Conservation (phyloP, 1,140 invertebrate genomes). For the Anastatus disparis region DNA sequence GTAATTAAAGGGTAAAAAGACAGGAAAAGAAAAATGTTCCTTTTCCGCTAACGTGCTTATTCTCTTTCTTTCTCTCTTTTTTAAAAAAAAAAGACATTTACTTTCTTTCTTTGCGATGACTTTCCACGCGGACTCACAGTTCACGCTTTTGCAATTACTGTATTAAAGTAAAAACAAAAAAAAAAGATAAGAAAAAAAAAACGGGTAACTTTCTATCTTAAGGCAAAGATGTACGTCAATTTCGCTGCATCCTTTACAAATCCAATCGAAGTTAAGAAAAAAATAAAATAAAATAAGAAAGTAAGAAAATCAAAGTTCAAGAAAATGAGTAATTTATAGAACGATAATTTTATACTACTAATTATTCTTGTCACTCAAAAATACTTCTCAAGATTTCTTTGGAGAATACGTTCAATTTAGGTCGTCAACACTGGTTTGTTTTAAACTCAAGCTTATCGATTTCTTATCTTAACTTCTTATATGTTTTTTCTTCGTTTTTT, state of each 20-base stretch:
- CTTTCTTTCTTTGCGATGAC: too few relatives aligned
- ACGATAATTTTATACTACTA: too few relatives aligned
- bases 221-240: too few relatives aligned
- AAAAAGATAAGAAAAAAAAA: too few relatives aligned
- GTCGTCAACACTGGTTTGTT: background rate
- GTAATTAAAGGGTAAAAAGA: background rate
- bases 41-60: background rate
- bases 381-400: background rate
- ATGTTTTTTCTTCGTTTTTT: background rate
- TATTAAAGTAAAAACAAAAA: slow-evolving; percentile 4
- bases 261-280: too few relatives aligned
- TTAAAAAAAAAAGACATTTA: too few relatives aligned
- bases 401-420: background rate
- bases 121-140: too few relatives aligned
- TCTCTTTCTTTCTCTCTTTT: background rate
- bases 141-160: background rate
- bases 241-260: too few relatives aligned
- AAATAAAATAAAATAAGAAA: too few relatives aligned
- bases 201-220: too few relatives aligned
- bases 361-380: background rate
- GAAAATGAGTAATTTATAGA: too few relatives aligned
- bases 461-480: background rate
- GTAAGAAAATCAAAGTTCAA: too few relatives aligned
- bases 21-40: slow-evolving; percentile 1
- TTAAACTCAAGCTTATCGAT: background rate